Conservation (phyloP, 2,113 vertebrate genomes). For the Tretioscincus oriximinensis region DNA sequence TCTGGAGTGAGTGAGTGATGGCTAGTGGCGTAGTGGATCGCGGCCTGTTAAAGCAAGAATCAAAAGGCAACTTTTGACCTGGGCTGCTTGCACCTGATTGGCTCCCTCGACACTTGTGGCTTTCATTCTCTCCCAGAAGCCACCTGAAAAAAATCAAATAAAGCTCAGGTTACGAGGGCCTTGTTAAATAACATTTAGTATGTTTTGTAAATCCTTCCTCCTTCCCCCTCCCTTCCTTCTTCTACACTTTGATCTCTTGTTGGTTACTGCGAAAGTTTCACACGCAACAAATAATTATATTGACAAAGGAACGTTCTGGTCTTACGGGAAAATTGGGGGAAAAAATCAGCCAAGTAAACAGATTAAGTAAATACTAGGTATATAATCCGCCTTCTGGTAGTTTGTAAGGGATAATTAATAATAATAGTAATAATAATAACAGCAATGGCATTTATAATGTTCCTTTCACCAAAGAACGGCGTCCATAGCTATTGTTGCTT, state of each 20-base stretch:
- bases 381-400: not conserved
- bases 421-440: too few relatives aligned
- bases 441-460: too few relatives aligned
- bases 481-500: too few relatives aligned
- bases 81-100: not conserved
- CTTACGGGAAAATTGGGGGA: not conserved
- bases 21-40: not conserved
- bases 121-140: not conserved
- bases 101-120: not conserved
- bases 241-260: not conserved
- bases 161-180: not conserved
- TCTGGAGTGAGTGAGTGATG: not conserved
- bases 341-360: not conserved
- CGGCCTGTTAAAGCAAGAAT: not conserved
- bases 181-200: not conserved
- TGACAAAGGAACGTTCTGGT: not conserved
- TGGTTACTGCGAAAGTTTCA: not conserved
- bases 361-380: not conserved
- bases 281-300: not conserved
- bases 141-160: conserved; percentile 11
- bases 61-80: conserved; percentile 9
- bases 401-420: too few relatives aligned
- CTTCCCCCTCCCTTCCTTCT: too few relatives aligned
- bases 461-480: too few relatives aligned
- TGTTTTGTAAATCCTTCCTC: not conserved